A percentile compares a stretch with the other conserved stretches of the same genome.
Evolutionary conservation across 2,113 vertebrate genomes (phyloP).

Genomic region (Nannospalax galili): DNA sequence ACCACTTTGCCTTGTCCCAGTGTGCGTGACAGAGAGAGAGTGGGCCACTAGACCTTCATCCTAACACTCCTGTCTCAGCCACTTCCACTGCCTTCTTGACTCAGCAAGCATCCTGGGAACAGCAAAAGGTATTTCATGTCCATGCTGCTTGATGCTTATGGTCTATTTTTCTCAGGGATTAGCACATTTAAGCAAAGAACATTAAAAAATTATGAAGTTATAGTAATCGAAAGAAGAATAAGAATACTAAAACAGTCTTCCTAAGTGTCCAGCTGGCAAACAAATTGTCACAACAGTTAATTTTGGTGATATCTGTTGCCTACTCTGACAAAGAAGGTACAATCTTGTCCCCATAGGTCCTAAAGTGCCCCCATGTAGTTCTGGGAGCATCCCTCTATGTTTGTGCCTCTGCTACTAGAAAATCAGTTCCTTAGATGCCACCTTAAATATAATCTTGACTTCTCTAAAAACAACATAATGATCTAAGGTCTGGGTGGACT

Average conservation of each 20-base stretch:
- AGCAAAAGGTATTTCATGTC: background rate
- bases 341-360: background rate
- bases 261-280: background rate
- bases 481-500: background rate
- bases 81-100: background rate
- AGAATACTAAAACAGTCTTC: background rate
- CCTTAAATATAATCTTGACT: constrained; percentile 2
- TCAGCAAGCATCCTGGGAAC: background rate
- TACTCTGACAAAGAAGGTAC: background rate
- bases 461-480: background rate
- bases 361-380: background rate
- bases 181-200: constrained; percentile 14
- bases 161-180: background rate
- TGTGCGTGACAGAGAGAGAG: background rate
- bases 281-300: constrained; percentile 30
- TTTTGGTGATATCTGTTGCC: background rate
- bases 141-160: background rate
- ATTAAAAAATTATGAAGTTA: background rate
- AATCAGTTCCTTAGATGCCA: background rate
- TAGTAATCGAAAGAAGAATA: background rate
- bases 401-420: background rate
- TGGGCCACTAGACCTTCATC: background rate
- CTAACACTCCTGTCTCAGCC: background rate
- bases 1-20: background rate
- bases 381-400: background rate